Conservation (phyloP, 37 sponge, comb jelly and placozoan genomes). For the Tethya wilhelma region DNA sequence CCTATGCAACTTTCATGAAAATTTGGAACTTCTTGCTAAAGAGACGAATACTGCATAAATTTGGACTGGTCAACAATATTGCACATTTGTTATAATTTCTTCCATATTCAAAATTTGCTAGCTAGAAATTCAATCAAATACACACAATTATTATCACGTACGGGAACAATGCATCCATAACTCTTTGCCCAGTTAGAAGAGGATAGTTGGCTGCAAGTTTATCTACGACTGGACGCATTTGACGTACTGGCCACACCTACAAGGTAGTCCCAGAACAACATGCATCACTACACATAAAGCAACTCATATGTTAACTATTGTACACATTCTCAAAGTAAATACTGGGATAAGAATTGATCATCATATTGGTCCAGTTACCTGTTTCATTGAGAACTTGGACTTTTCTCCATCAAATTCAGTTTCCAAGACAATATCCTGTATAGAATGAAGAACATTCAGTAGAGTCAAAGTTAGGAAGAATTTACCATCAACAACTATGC, state of each 20-base stretch:
- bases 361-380: constrained; percentile 63
- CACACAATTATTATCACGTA: constrained; percentile 10
- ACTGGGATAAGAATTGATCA: not conserved
- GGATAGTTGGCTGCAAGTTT: constrained; percentile 98
- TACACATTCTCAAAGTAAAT: not conserved
- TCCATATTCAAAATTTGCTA: no score
- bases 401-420: constrained; percentile 95
- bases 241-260: constrained; percentile 98
- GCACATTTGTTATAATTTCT: no score
- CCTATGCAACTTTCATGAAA: no score
- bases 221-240: constrained; percentile 90
- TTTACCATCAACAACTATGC: no score
- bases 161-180: constrained; percentile 99
- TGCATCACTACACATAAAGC: not conserved
- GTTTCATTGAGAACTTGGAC: constrained; percentile 85
- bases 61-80: no score
- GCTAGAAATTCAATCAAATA: not conserved
- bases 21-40: no score
- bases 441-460: not conserved
- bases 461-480: no score
- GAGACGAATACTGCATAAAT: no score
- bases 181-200: constrained; percentile 97
- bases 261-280: not conserved
- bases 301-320: not conserved
- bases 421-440: constrained; percentile 85